Evolutionary conservation across 2,113 vertebrate species (phyloP).

Genomic region (Anoura caudifer): DNA sequence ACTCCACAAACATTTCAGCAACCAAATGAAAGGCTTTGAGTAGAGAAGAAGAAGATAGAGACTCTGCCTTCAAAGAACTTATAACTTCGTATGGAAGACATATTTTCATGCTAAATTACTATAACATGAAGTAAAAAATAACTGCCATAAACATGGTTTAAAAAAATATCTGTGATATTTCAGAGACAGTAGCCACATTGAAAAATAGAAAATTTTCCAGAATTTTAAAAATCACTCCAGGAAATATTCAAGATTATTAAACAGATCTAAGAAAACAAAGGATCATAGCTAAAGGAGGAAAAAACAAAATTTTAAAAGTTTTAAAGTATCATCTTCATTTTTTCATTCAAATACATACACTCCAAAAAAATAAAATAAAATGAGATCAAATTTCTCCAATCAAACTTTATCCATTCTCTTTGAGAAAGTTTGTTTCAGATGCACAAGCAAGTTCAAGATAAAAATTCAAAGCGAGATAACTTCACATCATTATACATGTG

Average conservation of each 20-base stretch:
- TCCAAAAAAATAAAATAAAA: constrained; percentile 15
- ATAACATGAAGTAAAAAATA: not conserved
- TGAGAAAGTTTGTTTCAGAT: constrained; percentile 25
- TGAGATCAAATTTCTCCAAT: not conserved
- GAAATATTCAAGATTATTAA: constrained; percentile 8
- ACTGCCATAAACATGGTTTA: not conserved
- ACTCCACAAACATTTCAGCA: not conserved
- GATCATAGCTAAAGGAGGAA: not conserved
- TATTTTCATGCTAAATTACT: not conserved
- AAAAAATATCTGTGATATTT: not conserved
- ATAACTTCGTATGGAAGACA: not conserved
- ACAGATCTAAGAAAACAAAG: not conserved
- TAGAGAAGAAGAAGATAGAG: not conserved
- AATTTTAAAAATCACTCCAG: not conserved
- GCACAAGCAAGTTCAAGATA: not conserved
- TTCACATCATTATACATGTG: not conserved
- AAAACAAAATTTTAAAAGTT: not conserved
- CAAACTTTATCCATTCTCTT: not conserved
- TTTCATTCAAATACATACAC: not conserved
- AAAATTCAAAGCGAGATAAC: not conserved
- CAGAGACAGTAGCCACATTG: not conserved
- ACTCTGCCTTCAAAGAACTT: not conserved
- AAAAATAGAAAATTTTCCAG: not conserved
- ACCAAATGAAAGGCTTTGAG: not conserved
- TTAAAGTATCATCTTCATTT: constrained; percentile 7